Percentiles rank a stretch among this genome's conserved stretches.
phyloP scores from a whole-genome alignment of 1,140 invertebrate species.

The Drosophila kikkawai region DNA sequence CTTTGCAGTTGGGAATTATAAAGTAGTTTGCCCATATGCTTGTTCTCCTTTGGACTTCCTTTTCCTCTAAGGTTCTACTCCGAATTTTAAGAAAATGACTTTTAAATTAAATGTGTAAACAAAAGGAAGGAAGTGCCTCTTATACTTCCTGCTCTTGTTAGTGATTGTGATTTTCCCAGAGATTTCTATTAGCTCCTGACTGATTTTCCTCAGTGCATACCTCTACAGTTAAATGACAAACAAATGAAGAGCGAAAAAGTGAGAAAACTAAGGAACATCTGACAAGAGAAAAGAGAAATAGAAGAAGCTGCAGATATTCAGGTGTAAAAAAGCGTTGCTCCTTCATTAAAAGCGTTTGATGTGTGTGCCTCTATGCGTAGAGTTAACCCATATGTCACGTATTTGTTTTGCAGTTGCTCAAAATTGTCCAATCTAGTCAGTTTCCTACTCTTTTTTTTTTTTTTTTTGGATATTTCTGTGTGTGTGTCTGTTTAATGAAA shows the following conservation, averaged over 20 bases:
- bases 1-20: too few species aligned
- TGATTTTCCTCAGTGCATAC: background rate
- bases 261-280: background rate
- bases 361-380: slow-evolving; percentile 21
- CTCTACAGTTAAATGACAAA: slow-evolving; percentile 42
- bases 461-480: background rate
- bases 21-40: too few species aligned
- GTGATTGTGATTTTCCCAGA: too few species aligned
- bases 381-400: slow-evolving; percentile 51
- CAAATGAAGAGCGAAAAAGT: slow-evolving; percentile 6
- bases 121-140: too few species aligned
- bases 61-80: background rate
- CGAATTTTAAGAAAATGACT: too few species aligned
- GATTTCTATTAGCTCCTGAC: accelerated
- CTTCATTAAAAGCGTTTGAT: slow-evolving; percentile 62
- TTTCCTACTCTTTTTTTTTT: slow-evolving; percentile 2
- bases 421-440: slow-evolving; percentile 8
- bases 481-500: slow-evolving; percentile 48
- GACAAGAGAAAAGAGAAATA: slow-evolving; percentile 1
- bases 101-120: too few species aligned
- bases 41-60: background rate
- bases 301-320: slow-evolving; percentile 11
- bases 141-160: too few species aligned
- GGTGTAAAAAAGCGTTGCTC: slow-evolving; percentile 38
- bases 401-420: slow-evolving; percentile 46